Evolutionary conservation across 2,113 vertebrate species (phyloP), one percentile per base, ranked within the genome.

Genomic region (Archocentrus centrarchus): DNA sequence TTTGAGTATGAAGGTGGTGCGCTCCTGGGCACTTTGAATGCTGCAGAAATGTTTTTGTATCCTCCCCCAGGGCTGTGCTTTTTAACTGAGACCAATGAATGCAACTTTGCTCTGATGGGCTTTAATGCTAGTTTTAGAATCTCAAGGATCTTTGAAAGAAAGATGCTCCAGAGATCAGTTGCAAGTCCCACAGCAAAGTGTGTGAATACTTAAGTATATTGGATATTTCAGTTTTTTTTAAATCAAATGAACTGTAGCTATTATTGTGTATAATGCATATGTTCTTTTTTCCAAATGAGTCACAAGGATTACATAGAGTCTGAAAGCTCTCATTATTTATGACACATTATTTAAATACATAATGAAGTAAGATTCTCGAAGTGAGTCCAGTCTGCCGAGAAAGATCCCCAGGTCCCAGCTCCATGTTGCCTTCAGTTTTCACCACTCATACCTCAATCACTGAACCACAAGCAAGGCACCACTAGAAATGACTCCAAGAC

Each of bases 401-500:
- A 2, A 2, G 60, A 20, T 17, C 27, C 27, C 37, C 37, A 39
- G 37, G 7, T 10, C 37, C 78, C 59, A 59, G 77, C n/a, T 77
- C 20, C 77, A 37, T 44, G 15, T 85, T 78, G 44, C 50, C 75
- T 32, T 14, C 57, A 59, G 30, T 41, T 59, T 64, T 30, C 41
- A 59, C 58, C 85, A 32, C 66, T 83, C 14, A 4, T 1, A 13
- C 85, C 41, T 47, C 22, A 24, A 47, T 62, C 63, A 32, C 41
- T 37, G 30, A 76, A 1, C 64, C 27, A 4, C 14, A 47, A 68
- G 39, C 64, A 68, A 87, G 82, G 85, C 66, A 86, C 41, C 62
- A 82, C 83, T 53, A 79, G 92, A 77, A 82, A 41, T 6, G 55
- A 84, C 60, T 81, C 35, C 50, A 27, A 70, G 73, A 78, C 60